phyloP scores from a whole-genome alignment of 2,888 invertebrate species.

The Pelosia muscerda region DNA sequence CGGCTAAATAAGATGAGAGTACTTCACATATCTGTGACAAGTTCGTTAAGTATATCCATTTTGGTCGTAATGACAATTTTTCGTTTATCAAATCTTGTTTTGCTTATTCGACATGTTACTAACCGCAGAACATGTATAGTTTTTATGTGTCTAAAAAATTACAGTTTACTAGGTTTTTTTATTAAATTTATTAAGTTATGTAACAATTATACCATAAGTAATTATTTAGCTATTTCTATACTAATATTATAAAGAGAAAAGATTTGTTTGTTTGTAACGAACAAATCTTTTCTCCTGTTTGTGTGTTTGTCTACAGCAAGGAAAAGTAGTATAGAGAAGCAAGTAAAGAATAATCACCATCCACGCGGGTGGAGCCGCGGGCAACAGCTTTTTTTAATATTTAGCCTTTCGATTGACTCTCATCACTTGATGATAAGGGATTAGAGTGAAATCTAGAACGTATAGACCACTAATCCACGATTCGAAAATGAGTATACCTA shows the following conservation, averaged over 20 bases:
- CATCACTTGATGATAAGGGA: too few species aligned
- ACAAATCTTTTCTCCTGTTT: too few species aligned
- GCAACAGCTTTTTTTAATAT: too few species aligned
- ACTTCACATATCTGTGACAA: conserved; percentile 38
- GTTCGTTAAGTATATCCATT: conserved; percentile 40
- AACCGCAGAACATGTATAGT: background rate
- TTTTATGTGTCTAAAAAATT: background rate
- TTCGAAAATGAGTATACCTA: too few species aligned
- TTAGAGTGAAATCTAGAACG: background rate
- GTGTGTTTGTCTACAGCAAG: too few species aligned
- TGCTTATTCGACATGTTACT: background rate
- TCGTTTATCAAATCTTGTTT: conserved; percentile 4
- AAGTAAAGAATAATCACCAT: too few species aligned
- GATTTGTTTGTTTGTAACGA: too few species aligned
- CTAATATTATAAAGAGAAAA: background rate
- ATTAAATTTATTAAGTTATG: background rate
- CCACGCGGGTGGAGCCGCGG: too few species aligned
- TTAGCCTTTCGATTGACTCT: too few species aligned
- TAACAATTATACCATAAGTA: background rate
- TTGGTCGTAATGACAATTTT: conserved; percentile 16
- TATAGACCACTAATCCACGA: too few species aligned
- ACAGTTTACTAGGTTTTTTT: background rate
- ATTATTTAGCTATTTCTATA: background rate
- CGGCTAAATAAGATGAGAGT: conserved; percentile 49
- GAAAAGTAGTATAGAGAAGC: too few species aligned